phyloP scores from a whole-genome alignment of 2,888 invertebrate genomes.

The Drosophila pseudotalamancana region DNA sequence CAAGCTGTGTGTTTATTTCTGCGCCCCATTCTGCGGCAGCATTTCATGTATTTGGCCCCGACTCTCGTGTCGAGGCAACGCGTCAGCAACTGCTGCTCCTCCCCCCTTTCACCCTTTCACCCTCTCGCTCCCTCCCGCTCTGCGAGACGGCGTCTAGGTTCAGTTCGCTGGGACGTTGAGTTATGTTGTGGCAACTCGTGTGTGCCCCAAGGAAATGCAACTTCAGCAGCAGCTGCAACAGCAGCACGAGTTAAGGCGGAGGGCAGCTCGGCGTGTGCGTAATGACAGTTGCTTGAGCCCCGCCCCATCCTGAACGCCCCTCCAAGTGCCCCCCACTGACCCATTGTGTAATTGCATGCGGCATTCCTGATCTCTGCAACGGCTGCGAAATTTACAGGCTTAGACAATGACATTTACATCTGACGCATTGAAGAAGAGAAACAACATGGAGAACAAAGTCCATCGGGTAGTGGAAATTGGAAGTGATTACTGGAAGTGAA shows the following conservation, averaged over 20 bases:
- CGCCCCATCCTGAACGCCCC: background rate
- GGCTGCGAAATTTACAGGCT: constrained; percentile 33
- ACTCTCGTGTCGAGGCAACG: constrained; percentile 13
- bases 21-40: constrained; percentile 29
- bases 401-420: constrained; percentile 34
- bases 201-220: constrained; percentile 52
- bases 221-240: constrained; percentile 29
- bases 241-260: background rate
- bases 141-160: constrained; percentile 5
- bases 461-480: background rate
- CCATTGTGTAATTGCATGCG: constrained; percentile 25
- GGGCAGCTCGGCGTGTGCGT: constrained; percentile 10
- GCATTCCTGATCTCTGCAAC: constrained; percentile 26
- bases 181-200: constrained; percentile 58
- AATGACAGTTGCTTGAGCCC: constrained; percentile 9
- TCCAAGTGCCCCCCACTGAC: background rate
- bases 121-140: too few species aligned
- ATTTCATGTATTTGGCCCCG: constrained; percentile 22
- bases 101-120: background rate
- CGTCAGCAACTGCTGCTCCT: constrained; percentile 39
- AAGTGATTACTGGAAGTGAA: background rate
- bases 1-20: constrained; percentile 67
- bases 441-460: background rate
- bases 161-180: constrained; percentile 59
- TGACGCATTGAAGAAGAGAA: constrained; percentile 12